These are phyloP conservation scores for Geopemphigus sp. DNA, from an alignment of 1,140 invertebrate genomes.

Conservation along the genomic window DNA sequence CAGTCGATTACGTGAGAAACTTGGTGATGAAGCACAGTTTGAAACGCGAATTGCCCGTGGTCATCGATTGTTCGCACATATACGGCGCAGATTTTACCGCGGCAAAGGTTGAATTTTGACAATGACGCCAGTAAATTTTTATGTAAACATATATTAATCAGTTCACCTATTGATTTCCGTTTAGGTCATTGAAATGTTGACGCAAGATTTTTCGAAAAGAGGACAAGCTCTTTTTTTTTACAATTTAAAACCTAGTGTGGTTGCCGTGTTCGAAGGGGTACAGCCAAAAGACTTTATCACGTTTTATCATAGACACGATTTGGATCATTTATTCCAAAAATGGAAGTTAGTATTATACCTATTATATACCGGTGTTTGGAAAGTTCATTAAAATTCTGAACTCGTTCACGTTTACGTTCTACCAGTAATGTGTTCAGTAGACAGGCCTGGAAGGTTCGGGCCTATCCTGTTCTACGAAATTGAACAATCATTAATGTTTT, in stretches of 20 bases:
- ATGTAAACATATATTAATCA: not conserved
- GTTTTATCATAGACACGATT: constrained; percentile 70
- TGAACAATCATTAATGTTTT: too few relatives aligned
- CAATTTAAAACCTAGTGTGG: constrained; percentile 76
- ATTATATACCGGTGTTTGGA: not conserved
- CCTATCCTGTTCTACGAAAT: too few relatives aligned
- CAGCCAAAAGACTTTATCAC: constrained; percentile 70
- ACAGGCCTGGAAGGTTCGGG: too few relatives aligned
- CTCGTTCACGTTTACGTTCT: too few relatives aligned
- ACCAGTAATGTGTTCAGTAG: too few relatives aligned
- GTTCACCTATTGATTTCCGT: constrained; percentile 16
- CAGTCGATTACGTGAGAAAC: constrained; percentile 79
- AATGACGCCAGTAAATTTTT: not conserved
- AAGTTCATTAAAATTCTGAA: not conserved
- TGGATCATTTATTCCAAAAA: constrained; percentile 63
- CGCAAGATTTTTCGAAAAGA: constrained; percentile 68
- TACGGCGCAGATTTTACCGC: constrained; percentile 81
- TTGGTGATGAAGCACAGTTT: constrained; percentile 75
- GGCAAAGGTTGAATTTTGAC: constrained; percentile 63
- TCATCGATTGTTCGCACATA: constrained; percentile 79
- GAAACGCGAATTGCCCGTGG: constrained; percentile 68
- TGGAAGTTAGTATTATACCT: constrained; percentile 13
- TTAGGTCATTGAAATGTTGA: constrained; percentile 55
- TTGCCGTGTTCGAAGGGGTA: constrained; percentile 72
- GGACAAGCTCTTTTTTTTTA: constrained; percentile 75